Evolutionary conservation across 2,888 invertebrate genomes (phyloP).

Genomic region (Parasteatoda lunata): DNA sequence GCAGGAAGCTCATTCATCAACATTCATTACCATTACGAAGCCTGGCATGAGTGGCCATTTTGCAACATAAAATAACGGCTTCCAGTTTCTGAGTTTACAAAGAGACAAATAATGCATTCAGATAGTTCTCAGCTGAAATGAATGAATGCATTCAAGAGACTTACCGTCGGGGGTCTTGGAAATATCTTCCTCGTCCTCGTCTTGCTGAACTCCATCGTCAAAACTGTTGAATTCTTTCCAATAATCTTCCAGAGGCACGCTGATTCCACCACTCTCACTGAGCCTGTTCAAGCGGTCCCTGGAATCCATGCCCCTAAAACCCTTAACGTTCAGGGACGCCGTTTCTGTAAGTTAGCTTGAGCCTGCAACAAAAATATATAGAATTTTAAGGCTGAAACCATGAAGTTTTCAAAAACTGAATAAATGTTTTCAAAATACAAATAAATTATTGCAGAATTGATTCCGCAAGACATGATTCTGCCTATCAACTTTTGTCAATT

Average conservation of each 20-base stretch:
- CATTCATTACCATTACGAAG: too few relatives aligned
- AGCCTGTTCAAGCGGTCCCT: conserved; percentile 32
- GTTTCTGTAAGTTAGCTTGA: background rate
- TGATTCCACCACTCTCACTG: conserved; percentile 37
- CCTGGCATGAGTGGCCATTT: too few relatives aligned
- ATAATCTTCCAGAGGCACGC: conserved; percentile 58
- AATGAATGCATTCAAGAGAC: background rate
- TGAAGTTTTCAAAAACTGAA: too few relatives aligned
- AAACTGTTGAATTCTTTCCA: conserved; percentile 64
- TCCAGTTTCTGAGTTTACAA: too few relatives aligned
- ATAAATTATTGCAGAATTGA: too few relatives aligned
- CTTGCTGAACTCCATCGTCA: conserved; percentile 42
- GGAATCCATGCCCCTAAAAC: background rate
- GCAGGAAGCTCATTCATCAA: too few relatives aligned
- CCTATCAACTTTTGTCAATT: too few relatives aligned
- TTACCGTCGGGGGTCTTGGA: conserved; percentile 64
- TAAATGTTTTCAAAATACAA: too few relatives aligned
- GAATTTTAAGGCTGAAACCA: too few relatives aligned
- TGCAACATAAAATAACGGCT: too few relatives aligned
- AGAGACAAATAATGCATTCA: background rate
- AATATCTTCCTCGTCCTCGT: conserved; percentile 59
- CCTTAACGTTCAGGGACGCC: background rate
- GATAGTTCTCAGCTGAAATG: background rate
- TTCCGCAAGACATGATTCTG: too few relatives aligned
- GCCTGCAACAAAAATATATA: too few relatives aligned